Base-by-base conservation (phyloP, 2,797 vertebrate genomes). In the Acanthiza pusilla region DNA sequence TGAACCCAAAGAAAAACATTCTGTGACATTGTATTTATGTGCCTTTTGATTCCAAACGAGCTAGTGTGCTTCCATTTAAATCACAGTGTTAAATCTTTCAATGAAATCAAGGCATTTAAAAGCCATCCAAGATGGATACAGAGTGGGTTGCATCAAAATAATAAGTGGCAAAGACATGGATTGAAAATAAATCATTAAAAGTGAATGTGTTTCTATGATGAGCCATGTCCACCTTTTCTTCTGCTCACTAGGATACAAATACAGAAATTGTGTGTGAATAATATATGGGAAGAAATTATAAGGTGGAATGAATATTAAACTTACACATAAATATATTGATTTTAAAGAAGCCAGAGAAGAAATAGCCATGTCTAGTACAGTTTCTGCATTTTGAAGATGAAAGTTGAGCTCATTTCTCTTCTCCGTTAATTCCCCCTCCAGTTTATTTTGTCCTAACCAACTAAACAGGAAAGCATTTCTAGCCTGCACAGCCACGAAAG, bases 351-450 rank as follows among this genome's bases (percentile, higher is more conserved):
- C 27, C 15, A 47, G 34, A 40, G 60, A 47, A 87, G 77, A 89
- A 91, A 47, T 42, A 61, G 34, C 58, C 29, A 50, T 25, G 12
- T 77, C 40, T 80, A n/a, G 11, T 47, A 43, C 29, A 65, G 26
- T 84, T 74, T 62, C 68, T 86, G 43, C 65, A 16, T 74, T 88
- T 48, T 51, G 32, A 93, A 95, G 43, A 45, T 55, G 47, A 40
- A 92, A 84, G 30, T 47, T 78, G 66, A 19, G n/a, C 61, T 87
- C 8, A 32, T 85, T 93, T 93, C 16, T 92, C 85, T 93, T 93
- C 16, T 92, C 85, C 80, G 63, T 94, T 58, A 89, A 51, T 71
- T 71, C 22, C 17, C 6, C 6, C 11, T 7, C 3, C 54, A 80
- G 48, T 70, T 96, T 86, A 86, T 82, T 75, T 91, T 61, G 57